Base-by-base conservation (phyloP, 2,113 vertebrate genomes). In the Amphilophus citrinellus region DNA sequence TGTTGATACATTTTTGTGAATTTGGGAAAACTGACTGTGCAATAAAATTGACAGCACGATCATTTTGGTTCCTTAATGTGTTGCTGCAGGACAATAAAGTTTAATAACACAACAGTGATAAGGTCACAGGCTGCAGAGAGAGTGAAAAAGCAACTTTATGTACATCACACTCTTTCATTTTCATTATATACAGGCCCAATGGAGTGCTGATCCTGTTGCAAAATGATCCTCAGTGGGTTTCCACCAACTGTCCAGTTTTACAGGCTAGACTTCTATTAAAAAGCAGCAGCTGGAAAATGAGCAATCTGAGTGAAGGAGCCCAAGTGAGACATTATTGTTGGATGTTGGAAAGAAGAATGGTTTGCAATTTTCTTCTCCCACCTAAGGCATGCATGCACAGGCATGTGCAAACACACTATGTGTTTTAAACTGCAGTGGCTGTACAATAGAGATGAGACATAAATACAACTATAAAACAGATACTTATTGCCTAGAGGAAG, bases 261-360 rank as follows among this genome's bases (percentile, higher is more conserved):
- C 66, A 78, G 87, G 73, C 83, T 50, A 44, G 83, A 81, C 83
- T 89, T 89, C 84, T 65, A 95, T 94, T 94, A 93, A 94, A 90
- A 94, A 83, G 89, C 94, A 93, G 84, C 86, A 65, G 84, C 92
- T 93, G 88, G 94, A 96, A 95, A 95, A 95, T 93, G 91, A 92
- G 94, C 88, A 91, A 88, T 89, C 87, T 83, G 90, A 93, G 88
- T 57, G 85, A 90, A 73, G 90, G 89, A 91, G 85, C 91, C 94
- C 93, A 88, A 92, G 90, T 88, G 90, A 90, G 89, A 94, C 91
- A 89, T 94, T 91, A 92, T 81, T 83, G 82, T 86, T 10, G 83
- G 71, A 61, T 80, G 77, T 56, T 58, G 81, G 62, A 80, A 83
- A 84, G 88, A 94, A 83, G 89, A 90, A 94, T 84, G 84, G 88